Evolutionary conservation across 1,140 invertebrate genomes (phyloP), one percentile per base, ranked within the genome.

Genomic region (Lasioglossum baleicum): DNA sequence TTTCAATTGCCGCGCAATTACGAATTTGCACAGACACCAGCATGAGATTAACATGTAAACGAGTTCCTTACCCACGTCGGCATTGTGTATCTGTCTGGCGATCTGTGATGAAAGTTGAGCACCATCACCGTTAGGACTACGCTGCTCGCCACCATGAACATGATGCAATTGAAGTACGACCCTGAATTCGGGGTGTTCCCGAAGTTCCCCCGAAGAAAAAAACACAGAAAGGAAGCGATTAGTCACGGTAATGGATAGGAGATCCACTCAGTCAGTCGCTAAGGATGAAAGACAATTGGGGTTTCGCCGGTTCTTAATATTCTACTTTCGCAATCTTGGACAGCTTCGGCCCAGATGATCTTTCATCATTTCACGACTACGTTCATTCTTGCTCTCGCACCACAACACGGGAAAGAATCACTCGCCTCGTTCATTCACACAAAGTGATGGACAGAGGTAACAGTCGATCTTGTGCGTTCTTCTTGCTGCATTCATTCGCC

Each of bases 121-220:
- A 99, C 98, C 86, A 99, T 96, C 75, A 99, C 98, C 35, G 99
- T 99, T 88, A 99, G 96, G 80, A 99, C 97, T 89, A 99, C 98
- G 82, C 98, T 99, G 80, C 98, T 98, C 60, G 98, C 98, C 93
- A 99, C 98, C 98, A 99, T 99, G 93, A 99, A 98, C 99, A 99
- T 99, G 93, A 99, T 99, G 94, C 98, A 99, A 93, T 99, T 99
- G 95, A 99, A 99, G 94, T 99, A 99, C 85, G 99, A 99, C 90
- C 98, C 98, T 99, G 95, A 84, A 83, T 83, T 75, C 81, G 89
- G 90, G 88, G 89, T 91, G 89, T 91, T 89, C 69, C 70, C 70
- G 82, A 83, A 89, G 91, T 86, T 85, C 83, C 90, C 91, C 89
- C 81, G 79, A 71, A 81, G 82, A 88, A 75, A 87, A 48, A 65